Evolutionary conservation across 2,113 vertebrate species (phyloP), one percentile per base, ranked within the genome.

Genomic region (Fukomys damarensis): DNA sequence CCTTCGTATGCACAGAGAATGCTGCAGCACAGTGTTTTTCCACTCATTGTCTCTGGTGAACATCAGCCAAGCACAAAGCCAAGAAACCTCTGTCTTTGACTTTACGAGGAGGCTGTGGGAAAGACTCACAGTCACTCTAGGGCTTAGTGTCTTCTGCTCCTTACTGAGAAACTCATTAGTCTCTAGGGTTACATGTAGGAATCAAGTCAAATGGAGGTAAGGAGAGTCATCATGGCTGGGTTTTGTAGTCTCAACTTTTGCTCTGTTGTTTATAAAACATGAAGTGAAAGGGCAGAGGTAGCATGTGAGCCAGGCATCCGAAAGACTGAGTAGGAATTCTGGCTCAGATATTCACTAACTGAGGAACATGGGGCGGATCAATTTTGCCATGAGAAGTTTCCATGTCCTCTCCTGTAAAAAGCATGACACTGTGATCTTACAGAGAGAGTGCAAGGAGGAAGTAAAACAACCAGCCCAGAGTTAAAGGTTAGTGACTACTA

Each of bases 1-100:
- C 46, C 54, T 80, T 35, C 30, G 19, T 28, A 6, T 7, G 22
- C 32, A 0, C 0, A 0, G 32, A 61, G 14, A 54, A 20, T 2
- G 43, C 11, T 19, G 17, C 3, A 3, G 41, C 49, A 6, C 1
- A 0, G 28, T 13, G 4, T 35, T 17, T 32, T 54, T 63, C 59
- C 52, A 8, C 20, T 35, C 1, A 0, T 32, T 7, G 11, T 17
- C 59, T 70, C 56, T 5, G 16, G 46, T 7, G 17, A 76, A 63
- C 70, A 63, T 16, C 65, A 43, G 5, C 35, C 28, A 20, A 28
- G 6, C n/a, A 22, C 52, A 89, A 22, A 96, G 16, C 17, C 22
- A 16, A 28, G 41, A 72, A 49, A 54, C 24, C 58, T 58, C 49
- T 72, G 24, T 17, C 68, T 41, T 66, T 24, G 28, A 30, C 49